A percentile compares a stretch with the other conserved stretches of the same genome.
phyloP scores from a whole-genome alignment of 2,888 invertebrate species.

The Nowickia ferox region DNA sequence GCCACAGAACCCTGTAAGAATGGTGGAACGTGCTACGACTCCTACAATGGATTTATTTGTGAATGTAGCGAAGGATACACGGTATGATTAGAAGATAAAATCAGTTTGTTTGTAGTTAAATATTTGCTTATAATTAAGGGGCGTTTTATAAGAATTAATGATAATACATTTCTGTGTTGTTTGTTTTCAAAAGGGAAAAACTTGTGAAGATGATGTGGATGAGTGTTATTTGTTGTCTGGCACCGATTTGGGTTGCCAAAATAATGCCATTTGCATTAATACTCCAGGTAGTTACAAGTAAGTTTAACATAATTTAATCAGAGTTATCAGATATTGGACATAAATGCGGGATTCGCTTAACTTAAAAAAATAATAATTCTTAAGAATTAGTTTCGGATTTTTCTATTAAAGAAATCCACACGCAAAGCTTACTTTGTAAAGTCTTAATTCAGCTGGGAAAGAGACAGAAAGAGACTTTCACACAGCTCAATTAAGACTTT shows the following conservation, averaged over 20 bases:
- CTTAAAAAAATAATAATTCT: no score
- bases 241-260: constrained; percentile 95
- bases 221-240: constrained; percentile 92
- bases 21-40: constrained; percentile 91
- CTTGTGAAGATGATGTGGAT: constrained; percentile 92
- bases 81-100: constrained; percentile 72
- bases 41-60: constrained; percentile 89
- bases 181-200: constrained; percentile 84
- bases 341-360: no score
- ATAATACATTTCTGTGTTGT: constrained; percentile 16
- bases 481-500: no score
- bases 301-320: constrained; percentile 54
- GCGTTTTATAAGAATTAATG: constrained; percentile 35
- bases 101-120: neutral
- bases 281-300: constrained; percentile 90
- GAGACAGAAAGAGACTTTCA: no score
- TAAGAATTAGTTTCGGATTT: no score
- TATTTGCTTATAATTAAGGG: constrained; percentile 36
- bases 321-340: no score
- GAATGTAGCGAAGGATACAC: constrained; percentile 89
- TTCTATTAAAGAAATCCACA: no score
- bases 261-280: constrained; percentile 93
- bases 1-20: constrained; percentile 88
- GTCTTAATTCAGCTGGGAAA: no score
- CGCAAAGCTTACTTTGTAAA: no score